phyloP scores from a whole-genome alignment of 1,140 invertebrate species.

The Drosophila littoralis region DNA sequence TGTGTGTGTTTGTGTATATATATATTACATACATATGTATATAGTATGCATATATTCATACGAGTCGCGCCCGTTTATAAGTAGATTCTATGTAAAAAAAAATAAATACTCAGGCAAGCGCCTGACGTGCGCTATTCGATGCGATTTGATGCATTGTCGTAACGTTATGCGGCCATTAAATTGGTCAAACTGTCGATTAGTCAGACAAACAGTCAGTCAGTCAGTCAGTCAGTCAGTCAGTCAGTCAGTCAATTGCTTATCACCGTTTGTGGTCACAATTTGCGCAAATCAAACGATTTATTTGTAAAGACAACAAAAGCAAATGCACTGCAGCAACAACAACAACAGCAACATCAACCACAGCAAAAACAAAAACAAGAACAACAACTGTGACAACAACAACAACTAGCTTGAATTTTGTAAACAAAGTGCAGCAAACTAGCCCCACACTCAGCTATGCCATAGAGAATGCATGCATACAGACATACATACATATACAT shows the following conservation, averaged over 20 bases:
- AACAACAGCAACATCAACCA: conserved; percentile 47
- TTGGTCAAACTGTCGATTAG: conserved; percentile 47
- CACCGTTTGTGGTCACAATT: conserved; percentile 64
- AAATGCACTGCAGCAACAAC: conserved; percentile 31
- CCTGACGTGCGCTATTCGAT: conserved; percentile 67
- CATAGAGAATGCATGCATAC: conserved; percentile 32
- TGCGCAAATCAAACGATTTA: conserved; percentile 81
- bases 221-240: conserved; percentile 9
- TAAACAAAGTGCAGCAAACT: conserved; percentile 68
- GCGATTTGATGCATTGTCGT: conserved; percentile 75
- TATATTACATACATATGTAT: conserved; percentile 3
- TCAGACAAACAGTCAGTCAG: conserved; percentile 13
- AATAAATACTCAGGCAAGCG: conserved; percentile 15
- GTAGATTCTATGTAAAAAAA: conserved; percentile 53
- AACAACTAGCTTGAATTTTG: conserved; percentile 43
- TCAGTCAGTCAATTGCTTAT: conserved; percentile 49
- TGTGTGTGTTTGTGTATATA: background rate
- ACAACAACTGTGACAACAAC: conserved; percentile 44
- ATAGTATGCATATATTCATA: conserved; percentile 21
- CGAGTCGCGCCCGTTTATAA: conserved; percentile 20
- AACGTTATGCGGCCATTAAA: conserved; percentile 37
- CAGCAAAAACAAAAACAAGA: conserved; percentile 18
- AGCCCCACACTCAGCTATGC: conserved; percentile 52
- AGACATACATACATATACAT: conserved; percentile 11
- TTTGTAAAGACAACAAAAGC: conserved; percentile 59